Percentiles rank a stretch among this genome's conserved stretches.
Evolutionary conservation across 1,140 invertebrate genomes (phyloP).

Genomic region (Psix sp.): DNA sequence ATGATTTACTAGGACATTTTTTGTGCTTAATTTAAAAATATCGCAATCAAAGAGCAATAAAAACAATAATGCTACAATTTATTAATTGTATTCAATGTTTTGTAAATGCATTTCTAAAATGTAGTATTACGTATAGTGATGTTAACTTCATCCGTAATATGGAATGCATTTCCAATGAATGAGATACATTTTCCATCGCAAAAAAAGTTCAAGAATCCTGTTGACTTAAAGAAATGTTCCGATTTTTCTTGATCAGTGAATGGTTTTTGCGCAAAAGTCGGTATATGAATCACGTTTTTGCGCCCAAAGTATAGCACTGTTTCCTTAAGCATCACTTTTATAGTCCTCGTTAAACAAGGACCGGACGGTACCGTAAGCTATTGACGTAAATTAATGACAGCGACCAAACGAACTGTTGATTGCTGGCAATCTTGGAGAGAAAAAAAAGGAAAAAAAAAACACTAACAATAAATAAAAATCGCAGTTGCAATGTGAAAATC

Average conservation of each 20-base stretch:
- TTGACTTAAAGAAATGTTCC: background rate
- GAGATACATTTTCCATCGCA: background rate
- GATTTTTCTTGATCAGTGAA: constrained; percentile 8
- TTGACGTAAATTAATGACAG: constrained; percentile 27
- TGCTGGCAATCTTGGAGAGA: constrained; percentile 1
- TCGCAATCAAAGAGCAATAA: too few relatives aligned
- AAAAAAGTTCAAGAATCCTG: constrained; percentile 2
- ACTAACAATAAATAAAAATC: too few relatives aligned
- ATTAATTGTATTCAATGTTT: too few relatives aligned
- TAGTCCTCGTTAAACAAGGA: constrained; percentile 18
- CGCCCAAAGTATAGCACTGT: constrained; percentile 1
- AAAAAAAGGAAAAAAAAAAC: constrained; percentile 1
- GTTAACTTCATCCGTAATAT: too few relatives aligned
- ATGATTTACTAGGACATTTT: too few relatives aligned
- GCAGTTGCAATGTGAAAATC: too few relatives aligned
- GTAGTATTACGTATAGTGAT: too few relatives aligned
- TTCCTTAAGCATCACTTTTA: constrained; percentile 26
- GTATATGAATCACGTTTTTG: constrained; percentile 32
- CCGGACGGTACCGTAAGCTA: constrained; percentile 16
- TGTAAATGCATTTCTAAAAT: too few relatives aligned
- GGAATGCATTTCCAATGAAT: too few relatives aligned
- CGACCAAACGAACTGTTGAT: constrained; percentile 3
- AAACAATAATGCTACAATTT: too few relatives aligned
- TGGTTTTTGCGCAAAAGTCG: constrained; percentile 22
- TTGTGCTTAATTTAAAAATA: too few relatives aligned